Evolutionary conservation across 2,797 vertebrate species (phyloP).

Genomic region (Eurystomus glaucurus): DNA sequence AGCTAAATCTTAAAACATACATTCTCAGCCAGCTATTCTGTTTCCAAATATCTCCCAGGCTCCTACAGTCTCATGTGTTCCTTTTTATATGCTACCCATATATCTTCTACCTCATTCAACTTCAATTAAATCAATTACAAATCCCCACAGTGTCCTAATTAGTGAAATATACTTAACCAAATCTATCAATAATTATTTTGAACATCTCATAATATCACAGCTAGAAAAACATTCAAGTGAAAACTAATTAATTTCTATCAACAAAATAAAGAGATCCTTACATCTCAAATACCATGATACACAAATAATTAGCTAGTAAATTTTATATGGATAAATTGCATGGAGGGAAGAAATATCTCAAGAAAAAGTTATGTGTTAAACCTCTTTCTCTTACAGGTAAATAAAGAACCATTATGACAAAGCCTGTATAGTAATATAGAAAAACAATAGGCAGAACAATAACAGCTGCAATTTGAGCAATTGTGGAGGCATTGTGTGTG

Average conservation of each 20-base stretch:
- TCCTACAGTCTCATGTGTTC: neutral
- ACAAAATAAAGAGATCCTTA: slow-evolving; percentile 52
- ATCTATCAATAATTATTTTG: slow-evolving; percentile 74
- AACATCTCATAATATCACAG: slow-evolving; percentile 56
- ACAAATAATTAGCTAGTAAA: slow-evolving; percentile 10
- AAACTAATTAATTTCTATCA: slow-evolving; percentile 73
- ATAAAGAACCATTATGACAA: neutral
- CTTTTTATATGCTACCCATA: slow-evolving; percentile 55
- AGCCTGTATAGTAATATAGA: neutral
- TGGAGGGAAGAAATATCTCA: neutral
- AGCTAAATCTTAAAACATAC: neutral
- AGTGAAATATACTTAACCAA: slow-evolving; percentile 63
- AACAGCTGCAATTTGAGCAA: neutral
- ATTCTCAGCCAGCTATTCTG: neutral
- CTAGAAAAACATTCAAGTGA: slow-evolving; percentile 67
- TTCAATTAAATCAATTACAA: slow-evolving; percentile 76
- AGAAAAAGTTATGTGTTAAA: neutral
- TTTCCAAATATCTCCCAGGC: neutral
- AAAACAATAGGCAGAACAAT: neutral
- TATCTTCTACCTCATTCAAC: slow-evolving; percentile 35
- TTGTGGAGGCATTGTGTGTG: neutral
- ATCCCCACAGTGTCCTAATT: slow-evolving; percentile 56
- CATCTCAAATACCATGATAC: slow-evolving; percentile 16
- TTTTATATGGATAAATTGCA: slow-evolving; percentile 36
- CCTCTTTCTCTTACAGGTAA: neutral